These are phyloP conservation scores for Tenthredo notha DNA, from an alignment of 2,888 invertebrate genomes.

Conservation along the genomic window DNA sequence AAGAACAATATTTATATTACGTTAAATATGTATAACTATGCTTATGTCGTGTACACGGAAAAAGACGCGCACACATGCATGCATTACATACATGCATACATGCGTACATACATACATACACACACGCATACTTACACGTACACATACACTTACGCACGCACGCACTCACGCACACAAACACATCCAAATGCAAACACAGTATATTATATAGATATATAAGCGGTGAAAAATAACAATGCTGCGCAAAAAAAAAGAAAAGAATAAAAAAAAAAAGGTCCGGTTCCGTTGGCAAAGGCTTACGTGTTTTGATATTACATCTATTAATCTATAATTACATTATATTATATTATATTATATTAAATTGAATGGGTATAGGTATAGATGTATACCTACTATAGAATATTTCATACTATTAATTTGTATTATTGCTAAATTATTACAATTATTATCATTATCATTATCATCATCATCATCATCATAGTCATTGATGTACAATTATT, in stretches of 20 bases:
- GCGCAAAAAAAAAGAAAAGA: neutral
- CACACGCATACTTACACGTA: neutral
- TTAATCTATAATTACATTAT: conserved; percentile 22
- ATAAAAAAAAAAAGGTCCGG: neutral
- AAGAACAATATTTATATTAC: conserved; percentile 23
- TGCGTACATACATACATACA: neutral
- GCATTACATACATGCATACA: neutral
- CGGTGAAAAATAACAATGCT: neutral
- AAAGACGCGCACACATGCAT: neutral
- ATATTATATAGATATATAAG: conserved; percentile 25
- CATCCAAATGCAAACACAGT: neutral
- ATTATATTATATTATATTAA: neutral
- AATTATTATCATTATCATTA: neutral
- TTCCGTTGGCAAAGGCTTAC: conserved; percentile 24
- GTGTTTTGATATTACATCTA: conserved; percentile 45
- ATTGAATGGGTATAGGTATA: neutral
- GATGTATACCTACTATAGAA: neutral
- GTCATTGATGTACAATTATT: conserved; percentile 25
- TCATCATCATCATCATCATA: neutral
- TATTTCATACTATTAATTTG: conserved; percentile 13
- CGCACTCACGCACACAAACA: neutral
- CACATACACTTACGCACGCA: neutral
- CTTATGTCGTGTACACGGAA: neutral
- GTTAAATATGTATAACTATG: conserved; percentile 21
- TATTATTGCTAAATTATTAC: neutral